Evolutionary conservation across 2,888 invertebrate species (phyloP).

Genomic region (Luffia ferchaultella): DNA sequence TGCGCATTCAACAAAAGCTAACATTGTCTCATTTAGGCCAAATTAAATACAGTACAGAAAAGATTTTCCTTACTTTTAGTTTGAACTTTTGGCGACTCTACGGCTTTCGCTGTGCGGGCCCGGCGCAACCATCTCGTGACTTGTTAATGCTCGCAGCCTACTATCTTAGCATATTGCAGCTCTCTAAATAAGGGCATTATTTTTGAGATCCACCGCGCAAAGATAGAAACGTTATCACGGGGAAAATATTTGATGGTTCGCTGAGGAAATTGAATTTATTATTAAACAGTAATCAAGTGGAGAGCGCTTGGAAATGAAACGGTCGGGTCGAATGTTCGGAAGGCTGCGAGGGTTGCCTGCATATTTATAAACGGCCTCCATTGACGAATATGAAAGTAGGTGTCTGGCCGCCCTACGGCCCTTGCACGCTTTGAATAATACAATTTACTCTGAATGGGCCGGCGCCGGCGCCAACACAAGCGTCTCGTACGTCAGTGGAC

Average conservation of each 20-base stretch:
- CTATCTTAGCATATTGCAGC: slow-evolving; percentile 66
- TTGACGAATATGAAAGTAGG: slow-evolving; percentile 36
- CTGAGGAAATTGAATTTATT: slow-evolving; percentile 58
- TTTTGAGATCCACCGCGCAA: slow-evolving; percentile 44
- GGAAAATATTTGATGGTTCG: slow-evolving; percentile 53
- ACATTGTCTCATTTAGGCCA: too few relatives aligned
- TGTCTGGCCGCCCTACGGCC: not conserved
- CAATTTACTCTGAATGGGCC: not conserved
- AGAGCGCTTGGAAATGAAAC: slow-evolving; percentile 3
- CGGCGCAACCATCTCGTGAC: slow-evolving; percentile 58
- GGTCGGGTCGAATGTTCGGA: not conserved
- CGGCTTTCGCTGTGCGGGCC: slow-evolving; percentile 19
- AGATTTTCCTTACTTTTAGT: too few relatives aligned
- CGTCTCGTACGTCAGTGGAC: not conserved
- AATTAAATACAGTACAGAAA: too few relatives aligned
- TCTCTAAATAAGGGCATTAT: slow-evolving; percentile 61
- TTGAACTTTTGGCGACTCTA: slow-evolving; percentile 30
- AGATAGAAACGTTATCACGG: slow-evolving; percentile 47
- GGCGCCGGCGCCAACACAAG: not conserved
- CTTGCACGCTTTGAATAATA: not conserved
- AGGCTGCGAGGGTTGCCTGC: slow-evolving; percentile 4
- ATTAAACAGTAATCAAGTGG: slow-evolving; percentile 28
- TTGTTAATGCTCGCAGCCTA: slow-evolving; percentile 60
- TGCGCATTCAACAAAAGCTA: too few relatives aligned
- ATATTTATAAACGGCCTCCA: slow-evolving; percentile 34